Conservation (phyloP, 1,140 invertebrate genomes). For the Pseudomyrmex concolor region DNA sequence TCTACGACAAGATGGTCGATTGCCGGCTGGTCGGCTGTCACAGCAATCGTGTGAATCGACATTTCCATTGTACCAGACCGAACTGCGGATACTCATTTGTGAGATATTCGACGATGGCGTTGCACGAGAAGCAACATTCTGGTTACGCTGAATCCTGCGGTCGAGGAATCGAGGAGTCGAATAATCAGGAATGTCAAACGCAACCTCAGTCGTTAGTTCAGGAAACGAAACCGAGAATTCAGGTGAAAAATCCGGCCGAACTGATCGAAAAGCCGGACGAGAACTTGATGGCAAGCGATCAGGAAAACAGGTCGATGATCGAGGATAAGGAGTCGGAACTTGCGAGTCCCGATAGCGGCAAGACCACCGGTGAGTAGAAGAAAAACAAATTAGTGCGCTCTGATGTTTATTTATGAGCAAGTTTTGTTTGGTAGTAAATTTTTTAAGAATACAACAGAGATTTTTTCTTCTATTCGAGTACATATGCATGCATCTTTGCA, state of each 20-base stretch:
- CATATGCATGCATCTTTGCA: slow-evolving; percentile 75
- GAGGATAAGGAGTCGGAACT: slow-evolving; percentile 81
- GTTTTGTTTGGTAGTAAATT: slow-evolving; percentile 72
- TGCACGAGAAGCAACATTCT: slow-evolving; percentile 89
- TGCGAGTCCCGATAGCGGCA: slow-evolving; percentile 77
- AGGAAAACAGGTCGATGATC: slow-evolving; percentile 73
- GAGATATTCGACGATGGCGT: slow-evolving; percentile 89
- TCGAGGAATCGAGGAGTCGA: slow-evolving; percentile 50
- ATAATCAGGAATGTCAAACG: slow-evolving; percentile 71
- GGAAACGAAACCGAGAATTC: slow-evolving; percentile 82
- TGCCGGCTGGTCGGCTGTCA: slow-evolving; percentile 90
- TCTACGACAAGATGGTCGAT: slow-evolving; percentile 92
- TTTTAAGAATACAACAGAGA: slow-evolving; percentile 17
- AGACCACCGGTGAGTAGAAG: slow-evolving; percentile 83
- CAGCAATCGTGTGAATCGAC: slow-evolving; percentile 90
- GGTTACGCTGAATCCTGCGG: slow-evolving; percentile 61
- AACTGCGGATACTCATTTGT: slow-evolving; percentile 92
- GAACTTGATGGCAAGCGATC: slow-evolving; percentile 33
- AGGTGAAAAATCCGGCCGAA: slow-evolving; percentile 84
- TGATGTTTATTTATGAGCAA: slow-evolving; percentile 59
- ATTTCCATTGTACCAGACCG: slow-evolving; percentile 91
- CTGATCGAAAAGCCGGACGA: slow-evolving; percentile 82
- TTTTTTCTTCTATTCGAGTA: slow-evolving; percentile 17
- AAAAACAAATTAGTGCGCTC: slow-evolving; percentile 60
- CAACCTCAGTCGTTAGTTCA: slow-evolving; percentile 69